Evolutionary conservation across 2,113 vertebrate species (phyloP).

Genomic region (Circaetus gallicus): DNA sequence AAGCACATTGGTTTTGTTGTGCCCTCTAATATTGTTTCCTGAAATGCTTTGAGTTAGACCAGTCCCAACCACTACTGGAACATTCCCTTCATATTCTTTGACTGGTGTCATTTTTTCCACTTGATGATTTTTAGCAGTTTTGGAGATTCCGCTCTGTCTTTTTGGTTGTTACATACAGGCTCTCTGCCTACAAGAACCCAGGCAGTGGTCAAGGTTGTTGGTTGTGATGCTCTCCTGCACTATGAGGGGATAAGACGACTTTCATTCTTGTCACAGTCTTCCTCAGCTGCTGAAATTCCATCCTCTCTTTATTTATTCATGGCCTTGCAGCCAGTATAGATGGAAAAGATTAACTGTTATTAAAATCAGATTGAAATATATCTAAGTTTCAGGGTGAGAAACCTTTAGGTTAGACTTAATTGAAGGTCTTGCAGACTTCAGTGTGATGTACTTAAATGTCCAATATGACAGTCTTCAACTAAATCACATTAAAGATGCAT

Average conservation of each 20-base stretch:
- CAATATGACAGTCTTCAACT: conserved; percentile 11
- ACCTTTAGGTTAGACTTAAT: conserved; percentile 22
- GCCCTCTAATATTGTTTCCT: not conserved
- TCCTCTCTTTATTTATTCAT: conserved; percentile 40
- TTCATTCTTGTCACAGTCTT: conserved; percentile 29
- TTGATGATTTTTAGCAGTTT: not conserved
- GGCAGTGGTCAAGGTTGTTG: not conserved
- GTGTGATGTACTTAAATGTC: not conserved
- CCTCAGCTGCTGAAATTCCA: not conserved
- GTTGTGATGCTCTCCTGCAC: not conserved
- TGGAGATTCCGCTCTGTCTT: not conserved
- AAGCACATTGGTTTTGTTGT: not conserved
- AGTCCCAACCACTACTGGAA: not conserved
- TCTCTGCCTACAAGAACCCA: not conserved
- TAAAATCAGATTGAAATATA: conserved; percentile 41
- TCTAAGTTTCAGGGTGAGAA: conserved; percentile 2
- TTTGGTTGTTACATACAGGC: not conserved
- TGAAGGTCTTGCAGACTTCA: not conserved
- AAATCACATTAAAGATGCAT: conserved; percentile 37
- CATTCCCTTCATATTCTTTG: not conserved
- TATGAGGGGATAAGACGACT: not conserved
- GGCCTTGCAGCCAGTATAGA: not conserved
- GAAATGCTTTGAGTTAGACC: not conserved
- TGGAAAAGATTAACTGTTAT: conserved; percentile 42
- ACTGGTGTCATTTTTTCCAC: not conserved